Evolutionary conservation across 53 echinoderm and acorn worm species (phyloP).

Genomic region (Paracentrotus lividus): DNA sequence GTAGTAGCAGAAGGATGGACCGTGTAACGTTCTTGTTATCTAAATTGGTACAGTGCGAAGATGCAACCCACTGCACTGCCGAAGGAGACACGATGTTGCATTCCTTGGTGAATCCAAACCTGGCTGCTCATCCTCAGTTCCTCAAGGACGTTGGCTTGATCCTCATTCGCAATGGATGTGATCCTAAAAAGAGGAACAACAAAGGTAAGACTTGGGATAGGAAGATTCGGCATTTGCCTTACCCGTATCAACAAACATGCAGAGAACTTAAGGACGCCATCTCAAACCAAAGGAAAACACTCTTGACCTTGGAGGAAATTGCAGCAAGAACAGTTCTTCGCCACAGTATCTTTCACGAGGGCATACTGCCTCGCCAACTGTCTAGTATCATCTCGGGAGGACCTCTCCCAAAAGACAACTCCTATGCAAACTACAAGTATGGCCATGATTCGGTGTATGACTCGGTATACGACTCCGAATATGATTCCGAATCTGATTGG

Average conservation of each 20-base stretch:
- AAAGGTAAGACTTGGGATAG: neutral
- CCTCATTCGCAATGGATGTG: conserved; percentile 11
- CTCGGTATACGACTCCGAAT: neutral
- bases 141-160: conserved; percentile 12
- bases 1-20: neutral
- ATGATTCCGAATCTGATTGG: neutral
- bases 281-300: neutral
- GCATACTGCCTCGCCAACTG: neutral
- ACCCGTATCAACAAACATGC: neutral
- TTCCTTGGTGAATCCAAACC: neutral
- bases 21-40: neutral
- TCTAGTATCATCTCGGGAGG: neutral
- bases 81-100: neutral
- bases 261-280: neutral
- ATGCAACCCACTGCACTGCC: neutral
- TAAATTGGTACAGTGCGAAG: neutral
- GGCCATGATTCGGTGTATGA: neutral
- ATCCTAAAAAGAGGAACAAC: neutral
- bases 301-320: neutral
- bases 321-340: conserved; percentile 2
- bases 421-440: neutral
- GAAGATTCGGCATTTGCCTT: neutral
- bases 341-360: neutral
- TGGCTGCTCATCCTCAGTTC: neutral
- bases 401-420: neutral